These are phyloP conservation scores for Pitangus sulphuratus DNA, from an alignment of 2,797 vertebrate species.

Conservation along the genomic window DNA sequence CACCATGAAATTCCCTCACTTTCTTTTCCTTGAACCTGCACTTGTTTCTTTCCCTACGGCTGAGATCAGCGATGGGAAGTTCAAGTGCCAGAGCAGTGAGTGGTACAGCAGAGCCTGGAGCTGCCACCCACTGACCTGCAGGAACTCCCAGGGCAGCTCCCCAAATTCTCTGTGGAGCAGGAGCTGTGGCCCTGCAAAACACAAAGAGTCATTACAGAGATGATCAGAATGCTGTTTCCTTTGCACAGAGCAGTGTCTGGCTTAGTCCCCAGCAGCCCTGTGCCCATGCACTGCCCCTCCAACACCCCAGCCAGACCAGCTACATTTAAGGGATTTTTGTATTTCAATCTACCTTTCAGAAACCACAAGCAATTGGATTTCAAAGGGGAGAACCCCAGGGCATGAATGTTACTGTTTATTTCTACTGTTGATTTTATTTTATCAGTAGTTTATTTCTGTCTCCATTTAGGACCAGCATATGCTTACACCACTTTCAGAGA, in stretches of 20 bases:
- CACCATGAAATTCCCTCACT: background rate
- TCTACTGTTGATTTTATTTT: background rate
- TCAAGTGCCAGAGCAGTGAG: background rate
- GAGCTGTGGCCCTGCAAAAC: background rate
- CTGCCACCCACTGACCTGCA: background rate
- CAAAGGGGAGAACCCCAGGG: background rate
- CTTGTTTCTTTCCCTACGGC: background rate
- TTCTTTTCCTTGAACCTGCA: background rate
- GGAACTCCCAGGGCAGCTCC: background rate
- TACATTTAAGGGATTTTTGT: background rate
- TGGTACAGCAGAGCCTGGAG: accelerated
- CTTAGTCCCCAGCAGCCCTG: background rate
- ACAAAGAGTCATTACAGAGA: background rate
- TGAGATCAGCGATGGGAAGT: background rate
- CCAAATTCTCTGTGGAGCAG: background rate
- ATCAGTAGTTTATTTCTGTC: background rate
- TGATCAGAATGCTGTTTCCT: accelerated
- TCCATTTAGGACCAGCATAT: background rate
- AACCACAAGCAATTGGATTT: background rate
- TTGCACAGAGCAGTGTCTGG: background rate
- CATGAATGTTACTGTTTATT: background rate
- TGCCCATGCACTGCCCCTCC: accelerated
- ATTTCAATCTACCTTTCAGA: background rate
- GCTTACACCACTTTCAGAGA: background rate
- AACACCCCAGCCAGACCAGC: background rate